phyloP scores from a whole-genome alignment of 2,888 invertebrate genomes.

The Crepidodera aurea region DNA sequence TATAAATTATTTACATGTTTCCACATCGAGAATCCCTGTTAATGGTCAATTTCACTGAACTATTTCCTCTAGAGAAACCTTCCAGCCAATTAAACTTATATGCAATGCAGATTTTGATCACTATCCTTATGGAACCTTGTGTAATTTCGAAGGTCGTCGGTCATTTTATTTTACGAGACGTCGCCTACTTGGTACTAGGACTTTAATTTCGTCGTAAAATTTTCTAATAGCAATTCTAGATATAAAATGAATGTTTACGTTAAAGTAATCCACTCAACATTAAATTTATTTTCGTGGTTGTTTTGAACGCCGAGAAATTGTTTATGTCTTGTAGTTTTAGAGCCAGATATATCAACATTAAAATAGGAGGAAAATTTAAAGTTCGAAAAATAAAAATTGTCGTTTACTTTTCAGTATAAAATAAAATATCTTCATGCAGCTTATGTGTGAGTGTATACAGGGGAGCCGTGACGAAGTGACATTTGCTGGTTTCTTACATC shows the following conservation, averaged over 20 bases:
- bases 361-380: neutral
- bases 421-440: too few relatives aligned
- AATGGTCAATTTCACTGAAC: neutral
- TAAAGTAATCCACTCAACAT: constrained; percentile 10
- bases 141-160: constrained; percentile 6
- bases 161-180: constrained; percentile 11
- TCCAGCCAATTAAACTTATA: constrained; percentile 9
- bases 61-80: neutral
- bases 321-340: constrained; percentile 4
- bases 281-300: constrained; percentile 13
- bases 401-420: too few relatives aligned
- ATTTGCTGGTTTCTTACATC: too few relatives aligned
- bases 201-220: constrained; percentile 5
- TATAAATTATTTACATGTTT: too few relatives aligned
- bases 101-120: neutral
- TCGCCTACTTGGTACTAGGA: constrained; percentile 7
- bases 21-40: neutral
- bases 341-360: neutral
- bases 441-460: too few relatives aligned
- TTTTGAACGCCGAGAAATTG: constrained; percentile 2
- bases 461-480: too few relatives aligned
- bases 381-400: too few relatives aligned
- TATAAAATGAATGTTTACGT: constrained; percentile 7
- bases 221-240: constrained; percentile 11
- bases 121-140: neutral